Evolutionary conservation across 2,888 invertebrate species (phyloP).

Genomic region (Pogonocherus hispidulus): DNA sequence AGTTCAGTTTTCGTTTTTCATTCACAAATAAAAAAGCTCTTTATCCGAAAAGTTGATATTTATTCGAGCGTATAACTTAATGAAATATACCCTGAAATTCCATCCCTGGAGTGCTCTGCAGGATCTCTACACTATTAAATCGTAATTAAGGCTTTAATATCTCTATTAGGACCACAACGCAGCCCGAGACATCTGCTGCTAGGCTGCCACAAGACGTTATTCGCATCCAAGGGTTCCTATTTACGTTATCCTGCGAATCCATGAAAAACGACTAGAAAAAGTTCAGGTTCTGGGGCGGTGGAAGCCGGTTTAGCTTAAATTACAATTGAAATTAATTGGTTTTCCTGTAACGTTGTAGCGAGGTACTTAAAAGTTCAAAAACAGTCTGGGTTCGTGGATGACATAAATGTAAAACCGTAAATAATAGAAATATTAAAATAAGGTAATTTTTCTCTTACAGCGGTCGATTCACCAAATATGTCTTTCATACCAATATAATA

Average conservation of each 20-base stretch:
- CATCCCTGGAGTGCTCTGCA: constrained; percentile 18
- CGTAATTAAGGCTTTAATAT: constrained; percentile 55
- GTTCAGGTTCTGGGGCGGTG: neutral
- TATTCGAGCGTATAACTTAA: constrained; percentile 23
- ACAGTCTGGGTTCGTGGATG: neutral
- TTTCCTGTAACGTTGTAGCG: neutral
- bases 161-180: constrained; percentile 51
- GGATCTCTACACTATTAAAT: constrained; percentile 49
- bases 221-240: constrained; percentile 7
- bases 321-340: constrained; percentile 19
- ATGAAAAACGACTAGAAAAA: constrained; percentile 18
- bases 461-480: too few species aligned
- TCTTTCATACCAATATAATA: too few species aligned
- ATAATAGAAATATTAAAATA: too few species aligned
- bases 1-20: constrained; percentile 19
- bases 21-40: constrained; percentile 1
- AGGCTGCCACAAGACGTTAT: constrained; percentile 25
- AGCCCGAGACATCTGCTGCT: constrained; percentile 47
- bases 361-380: neutral
- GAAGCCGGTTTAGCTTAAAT: constrained; percentile 16
- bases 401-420: neutral
- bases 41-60: constrained; percentile 24
- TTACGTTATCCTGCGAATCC: constrained; percentile 13
- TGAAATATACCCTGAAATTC: constrained; percentile 33
- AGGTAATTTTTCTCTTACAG: too few species aligned